Base-by-base conservation (phyloP, 2,797 vertebrate species). In the Allochrocebus solatus region DNA sequence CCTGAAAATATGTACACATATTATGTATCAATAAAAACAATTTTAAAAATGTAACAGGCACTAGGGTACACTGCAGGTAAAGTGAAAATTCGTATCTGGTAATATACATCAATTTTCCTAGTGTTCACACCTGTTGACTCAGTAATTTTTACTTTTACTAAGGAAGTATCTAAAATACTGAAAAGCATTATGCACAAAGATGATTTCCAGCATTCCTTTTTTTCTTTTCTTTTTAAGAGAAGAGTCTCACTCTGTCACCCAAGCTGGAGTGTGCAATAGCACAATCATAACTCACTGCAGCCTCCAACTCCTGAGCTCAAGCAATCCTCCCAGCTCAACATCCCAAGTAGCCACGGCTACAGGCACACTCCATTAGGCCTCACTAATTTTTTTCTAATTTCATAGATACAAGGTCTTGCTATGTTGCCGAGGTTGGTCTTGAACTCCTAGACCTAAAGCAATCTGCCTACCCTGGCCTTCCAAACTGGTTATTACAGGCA, bases 81-180 rank as follows among this genome's bases (percentile, higher is more conserved):
- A 61, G 41, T 43, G 2, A 46, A 72, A 43, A n/a, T 53, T 70
- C 4, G 5, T 78, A 64, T 28, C 9, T 59, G 59, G 55, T 24
- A 83, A 39, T 75, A 78, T 28, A 41, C 17, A 79, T 72, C 43
- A 41, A 72, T 76, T 61, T 80, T 48, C 33, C 80, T 74, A 78
- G n/a, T n/a, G 14, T 30, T 82, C 17, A 86, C 12, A 89, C 6
- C 39, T 79, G 59, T 17, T 81, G 64, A 81, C 19, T 30, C 59
- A 87, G n/a, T 74, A 89, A 33, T 17, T 74, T 88, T 95, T 90
- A 91, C 36, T 90, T 41, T 93, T 64, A 85, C 67, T 82, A 61
- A 67, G 17, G 61, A 67, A 93, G 21, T 43, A 78, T 8, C 57
- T 79, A 30, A 93, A 95, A 86, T 39, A 83, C 0, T 87, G 33